Conservation (phyloP, 2,888 invertebrate genomes). For the Cryptocephalus moraei region DNA sequence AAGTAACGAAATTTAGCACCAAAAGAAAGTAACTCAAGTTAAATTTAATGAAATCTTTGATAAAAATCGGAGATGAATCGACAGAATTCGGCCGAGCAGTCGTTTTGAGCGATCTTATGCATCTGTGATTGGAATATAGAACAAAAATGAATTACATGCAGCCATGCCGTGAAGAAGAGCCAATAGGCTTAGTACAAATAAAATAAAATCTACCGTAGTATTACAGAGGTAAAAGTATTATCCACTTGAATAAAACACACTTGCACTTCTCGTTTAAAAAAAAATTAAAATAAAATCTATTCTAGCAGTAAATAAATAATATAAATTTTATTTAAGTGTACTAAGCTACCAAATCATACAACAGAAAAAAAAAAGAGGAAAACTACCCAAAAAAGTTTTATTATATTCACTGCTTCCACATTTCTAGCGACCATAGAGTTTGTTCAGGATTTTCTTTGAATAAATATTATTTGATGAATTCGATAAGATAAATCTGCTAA, state of each 20-base stretch:
- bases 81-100: conserved; percentile 33
- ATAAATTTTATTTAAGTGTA: conserved; percentile 7
- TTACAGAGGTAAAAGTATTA: too few species aligned
- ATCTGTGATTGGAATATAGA: conserved; percentile 35
- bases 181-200: conserved; percentile 16
- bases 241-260: too few species aligned
- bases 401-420: conserved; percentile 25
- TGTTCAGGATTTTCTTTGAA: neutral
- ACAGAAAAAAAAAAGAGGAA: conserved; percentile 17
- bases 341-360: conserved; percentile 10
- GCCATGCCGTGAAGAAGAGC: conserved; percentile 22
- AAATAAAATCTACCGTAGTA: conserved; percentile 4
- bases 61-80: neutral
- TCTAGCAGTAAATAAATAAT: too few species aligned
- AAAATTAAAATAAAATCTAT: too few species aligned
- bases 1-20: neutral
- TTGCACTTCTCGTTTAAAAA: too few species aligned
- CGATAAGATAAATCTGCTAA: conserved; percentile 14
- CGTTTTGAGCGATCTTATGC: conserved; percentile 41
- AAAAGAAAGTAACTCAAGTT: too few species aligned
- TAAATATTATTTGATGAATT: neutral
- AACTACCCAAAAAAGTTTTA: conserved; percentile 16
- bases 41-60: too few species aligned
- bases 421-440: conserved; percentile 8
- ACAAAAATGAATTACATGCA: conserved; percentile 30